Percentiles rank a stretch among this genome's conserved stretches.
phyloP scores from a whole-genome alignment of 2,888 invertebrate species.

The Hypomecis punctinalis region DNA sequence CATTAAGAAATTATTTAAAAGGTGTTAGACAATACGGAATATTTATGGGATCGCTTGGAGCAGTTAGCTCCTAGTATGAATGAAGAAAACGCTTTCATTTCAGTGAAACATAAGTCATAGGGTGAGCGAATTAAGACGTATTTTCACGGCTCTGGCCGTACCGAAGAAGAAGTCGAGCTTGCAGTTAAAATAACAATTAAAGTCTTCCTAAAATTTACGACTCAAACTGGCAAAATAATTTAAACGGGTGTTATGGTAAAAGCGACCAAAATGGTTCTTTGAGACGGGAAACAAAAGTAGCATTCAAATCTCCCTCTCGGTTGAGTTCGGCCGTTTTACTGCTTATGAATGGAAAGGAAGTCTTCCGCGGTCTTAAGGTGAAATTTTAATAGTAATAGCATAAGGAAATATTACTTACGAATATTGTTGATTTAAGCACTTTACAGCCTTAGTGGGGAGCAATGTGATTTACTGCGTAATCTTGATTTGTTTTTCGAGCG shows the following conservation, averaged over 20 bases:
- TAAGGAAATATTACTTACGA: conserved; percentile 77
- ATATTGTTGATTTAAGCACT: conserved; percentile 77
- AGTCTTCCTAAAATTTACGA: conserved; percentile 83
- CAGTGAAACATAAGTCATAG: conserved; percentile 80
- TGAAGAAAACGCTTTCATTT: conserved; percentile 65
- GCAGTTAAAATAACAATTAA: conserved; percentile 86
- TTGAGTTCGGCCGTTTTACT: conserved; percentile 70
- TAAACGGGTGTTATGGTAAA: conserved; percentile 72
- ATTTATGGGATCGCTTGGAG: conserved; percentile 55
- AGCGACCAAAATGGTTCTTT: conserved; percentile 75
- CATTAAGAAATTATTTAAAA: conserved; percentile 46
- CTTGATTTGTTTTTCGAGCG: conserved; percentile 45
- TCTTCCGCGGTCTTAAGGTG: conserved; percentile 69
- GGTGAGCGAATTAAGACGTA: conserved; percentile 82
- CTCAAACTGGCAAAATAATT: conserved; percentile 83
- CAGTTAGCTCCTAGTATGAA: conserved; percentile 40
- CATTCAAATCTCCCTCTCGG: conserved; percentile 66
- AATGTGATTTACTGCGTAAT: conserved; percentile 52
- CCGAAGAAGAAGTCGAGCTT: conserved; percentile 77
- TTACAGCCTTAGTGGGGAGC: conserved; percentile 51
- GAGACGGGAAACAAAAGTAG: conserved; percentile 77
- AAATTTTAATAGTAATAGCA: conserved; percentile 81
- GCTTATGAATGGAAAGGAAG: conserved; percentile 60
- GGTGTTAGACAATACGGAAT: conserved; percentile 55
- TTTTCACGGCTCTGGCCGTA: conserved; percentile 71